A percentile compares a stretch with the other conserved stretches of the same genome.
Conservation (phyloP, 2,888 invertebrate genomes). For the Sinohyriopsis cumingii region DNA sequence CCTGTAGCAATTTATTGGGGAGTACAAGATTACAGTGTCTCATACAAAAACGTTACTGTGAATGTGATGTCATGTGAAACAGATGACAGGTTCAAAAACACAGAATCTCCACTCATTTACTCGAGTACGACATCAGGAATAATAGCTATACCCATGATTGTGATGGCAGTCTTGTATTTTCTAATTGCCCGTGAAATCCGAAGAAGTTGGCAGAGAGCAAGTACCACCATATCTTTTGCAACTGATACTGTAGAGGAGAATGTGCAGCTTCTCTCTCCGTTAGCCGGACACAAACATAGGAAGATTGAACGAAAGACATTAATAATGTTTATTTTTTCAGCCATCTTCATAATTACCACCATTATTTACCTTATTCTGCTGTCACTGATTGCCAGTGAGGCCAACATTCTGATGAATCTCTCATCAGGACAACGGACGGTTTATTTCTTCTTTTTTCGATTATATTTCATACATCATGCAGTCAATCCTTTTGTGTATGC, state of each 20-base stretch:
- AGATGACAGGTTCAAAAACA: conserved; percentile 6
- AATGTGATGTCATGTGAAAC: conserved; percentile 19
- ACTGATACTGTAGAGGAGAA: too few species aligned
- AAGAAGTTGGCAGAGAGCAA: not conserved
- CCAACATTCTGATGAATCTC: conserved; percentile 13
- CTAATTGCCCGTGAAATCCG: not conserved
- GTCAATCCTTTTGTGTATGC: conserved; percentile 30
- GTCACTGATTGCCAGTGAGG: conserved; percentile 22
- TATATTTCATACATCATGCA: conserved; percentile 33
- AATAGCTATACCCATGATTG: not conserved
- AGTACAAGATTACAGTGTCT: not conserved
- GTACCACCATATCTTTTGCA: too few species aligned
- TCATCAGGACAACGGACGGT: conserved; percentile 5
- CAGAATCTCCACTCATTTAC: conserved; percentile 13
- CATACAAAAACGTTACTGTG: conserved; percentile 6
- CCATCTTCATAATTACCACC: conserved; percentile 24
- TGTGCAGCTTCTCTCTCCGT: too few species aligned
- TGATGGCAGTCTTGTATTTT: conserved; percentile 17
- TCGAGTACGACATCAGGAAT: not conserved
- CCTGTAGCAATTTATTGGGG: conserved; percentile 21
- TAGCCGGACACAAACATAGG: not conserved
- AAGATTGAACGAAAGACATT: conserved; percentile 20
- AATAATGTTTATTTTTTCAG: conserved; percentile 25
- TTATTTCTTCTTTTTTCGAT: conserved; percentile 33
- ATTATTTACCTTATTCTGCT: conserved; percentile 23